Evolutionary conservation across 1,140 invertebrate species (phyloP).

Genomic region (Holotrichia oblita): DNA sequence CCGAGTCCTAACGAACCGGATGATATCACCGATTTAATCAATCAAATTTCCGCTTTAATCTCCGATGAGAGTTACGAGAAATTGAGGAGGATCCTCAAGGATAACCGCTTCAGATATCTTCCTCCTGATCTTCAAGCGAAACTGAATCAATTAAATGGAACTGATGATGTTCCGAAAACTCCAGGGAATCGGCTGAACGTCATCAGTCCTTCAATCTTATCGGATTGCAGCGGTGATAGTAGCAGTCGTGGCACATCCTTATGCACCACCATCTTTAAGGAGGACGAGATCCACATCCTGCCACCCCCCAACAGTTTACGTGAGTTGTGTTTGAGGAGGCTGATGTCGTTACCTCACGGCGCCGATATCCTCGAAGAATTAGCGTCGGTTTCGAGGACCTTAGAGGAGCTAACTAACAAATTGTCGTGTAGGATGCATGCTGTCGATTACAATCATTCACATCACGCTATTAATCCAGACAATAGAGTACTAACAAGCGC

Average conservation of each 20-base stretch:
- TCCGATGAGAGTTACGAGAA: not conserved
- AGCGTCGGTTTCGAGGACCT: constrained; percentile 69
- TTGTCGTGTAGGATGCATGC: constrained; percentile 9
- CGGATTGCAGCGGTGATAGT: constrained; percentile 14
- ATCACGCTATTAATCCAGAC: not conserved
- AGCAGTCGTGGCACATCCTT: constrained; percentile 29
- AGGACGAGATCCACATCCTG: not conserved
- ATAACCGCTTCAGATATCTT: not conserved
- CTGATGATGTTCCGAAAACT: not conserved
- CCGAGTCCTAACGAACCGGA: constrained; percentile 48
- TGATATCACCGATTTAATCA: constrained; percentile 22
- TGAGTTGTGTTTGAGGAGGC: constrained; percentile 70
- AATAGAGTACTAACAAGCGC: constrained; percentile 28
- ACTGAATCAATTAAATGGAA: not conserved
- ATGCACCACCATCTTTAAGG: constrained; percentile 14
- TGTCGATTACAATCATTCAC: not conserved
- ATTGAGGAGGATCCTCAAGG: not conserved
- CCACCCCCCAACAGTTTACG: constrained; percentile 58
- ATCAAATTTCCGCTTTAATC: not conserved
- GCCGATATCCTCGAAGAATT: constrained; percentile 72
- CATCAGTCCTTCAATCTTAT: not conserved
- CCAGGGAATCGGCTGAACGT: not conserved
- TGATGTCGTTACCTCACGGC: constrained; percentile 73
- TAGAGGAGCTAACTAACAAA: constrained; percentile 58
- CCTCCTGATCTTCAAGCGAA: not conserved